Conservation (phyloP, 1,140 invertebrate species). For the Heterodera schachtii region DNA sequence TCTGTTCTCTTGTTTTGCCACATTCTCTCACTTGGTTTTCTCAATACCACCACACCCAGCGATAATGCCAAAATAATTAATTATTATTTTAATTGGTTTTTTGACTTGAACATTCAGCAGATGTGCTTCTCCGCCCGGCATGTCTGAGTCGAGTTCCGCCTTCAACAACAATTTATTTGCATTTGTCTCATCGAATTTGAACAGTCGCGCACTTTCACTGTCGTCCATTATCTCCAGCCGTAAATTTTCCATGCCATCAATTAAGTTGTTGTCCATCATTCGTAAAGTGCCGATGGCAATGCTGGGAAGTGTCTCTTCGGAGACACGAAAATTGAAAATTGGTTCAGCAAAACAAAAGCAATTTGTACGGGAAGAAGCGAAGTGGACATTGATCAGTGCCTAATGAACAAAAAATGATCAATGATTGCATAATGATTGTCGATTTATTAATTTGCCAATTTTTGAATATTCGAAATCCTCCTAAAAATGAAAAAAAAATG, state of each 20-base stretch:
- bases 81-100: no score
- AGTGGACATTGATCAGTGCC: slow-evolving; percentile 31
- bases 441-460: no score
- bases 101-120: slow-evolving; percentile 42
- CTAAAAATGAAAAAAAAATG: no score
- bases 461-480: no score
- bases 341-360: slow-evolving; percentile 60
- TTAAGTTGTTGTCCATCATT: slow-evolving; percentile 42
- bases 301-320: slow-evolving; percentile 66
- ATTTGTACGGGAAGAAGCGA: slow-evolving; percentile 31
- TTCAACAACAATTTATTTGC: slow-evolving; percentile 50
- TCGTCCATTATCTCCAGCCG: slow-evolving; percentile 60
- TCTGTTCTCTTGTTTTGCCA: no score
- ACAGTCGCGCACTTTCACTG: slow-evolving; percentile 39
- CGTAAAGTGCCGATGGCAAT: slow-evolving; percentile 62
- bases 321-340: slow-evolving; percentile 66
- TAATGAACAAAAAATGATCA: no score
- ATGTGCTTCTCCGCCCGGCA: slow-evolving; percentile 54
- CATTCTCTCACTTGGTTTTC: no score
- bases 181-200: slow-evolving; percentile 36
- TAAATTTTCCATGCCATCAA: slow-evolving; percentile 57
- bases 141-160: slow-evolving; percentile 67
- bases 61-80: no score
- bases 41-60: no score
- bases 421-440: no score